Evolutionary conservation across 2,797 vertebrate species (phyloP), one percentile per base, ranked within the genome.

Genomic region (Emys orbicularis): DNA sequence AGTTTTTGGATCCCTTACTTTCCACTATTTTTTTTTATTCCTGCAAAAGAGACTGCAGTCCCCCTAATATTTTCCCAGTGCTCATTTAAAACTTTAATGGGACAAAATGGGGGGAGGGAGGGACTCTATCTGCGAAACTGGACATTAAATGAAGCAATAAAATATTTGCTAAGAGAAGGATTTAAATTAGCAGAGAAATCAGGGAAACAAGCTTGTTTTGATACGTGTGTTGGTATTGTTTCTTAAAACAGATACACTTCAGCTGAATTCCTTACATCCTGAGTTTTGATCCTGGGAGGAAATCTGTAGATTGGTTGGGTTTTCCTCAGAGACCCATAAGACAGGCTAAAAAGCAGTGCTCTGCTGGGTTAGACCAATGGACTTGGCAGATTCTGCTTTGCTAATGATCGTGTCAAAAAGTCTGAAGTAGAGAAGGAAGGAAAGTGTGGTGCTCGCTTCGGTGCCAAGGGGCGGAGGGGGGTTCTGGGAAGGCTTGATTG

Each of bases 1-100:
- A 86, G 19, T 59, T 91, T 89, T 92, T 95, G 89, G 81, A 94
- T 83, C 41, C 72, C 11, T 76, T 13, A 47, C 41, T 57, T 93
- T 95, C 81, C 56, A 23, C 37, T 29, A 81, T 19, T 79, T 86
- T 92, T 53, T 52, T 89, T 86, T 89, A 23, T 12, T 54, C 52
- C 81, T 57, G 47, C 23, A 12, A 59, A 94, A 57, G 41, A 93
- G 59, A 34, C 37, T 91, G 79, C 85, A 31, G 87, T 41, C 91
- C 86, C 74, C 54, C 56, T 59, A 68, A 91, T 68, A 81, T 85
- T 79, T 87, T 52, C 77, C 88, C 47, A 4, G 57, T 76, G 61
- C 8, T 8, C 65, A 37, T 68, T 37, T 68, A 37, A 37, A 37
- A 23, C 65, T 68, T 68, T 37, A 11, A 68, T 34, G 18, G 65